Conservation (phyloP, 2,113 vertebrate species). For the Brachypodius melanocephalos region DNA sequence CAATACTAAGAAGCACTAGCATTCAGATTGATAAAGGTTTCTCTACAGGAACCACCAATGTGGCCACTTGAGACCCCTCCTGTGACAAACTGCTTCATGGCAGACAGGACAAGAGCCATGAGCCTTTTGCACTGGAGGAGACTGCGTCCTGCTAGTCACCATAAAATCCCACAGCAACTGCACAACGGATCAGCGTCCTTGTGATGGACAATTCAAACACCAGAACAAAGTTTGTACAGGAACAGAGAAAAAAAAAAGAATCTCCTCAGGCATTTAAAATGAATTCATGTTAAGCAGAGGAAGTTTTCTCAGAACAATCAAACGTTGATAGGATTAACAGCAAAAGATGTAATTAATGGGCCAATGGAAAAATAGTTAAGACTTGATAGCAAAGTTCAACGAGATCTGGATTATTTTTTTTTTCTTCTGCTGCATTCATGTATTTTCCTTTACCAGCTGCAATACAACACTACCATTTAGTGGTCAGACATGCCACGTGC, state of each 20-base stretch:
- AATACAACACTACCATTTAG: slow-evolving; percentile 37
- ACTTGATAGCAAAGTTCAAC: neutral
- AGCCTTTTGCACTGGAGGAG: neutral
- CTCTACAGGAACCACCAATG: neutral
- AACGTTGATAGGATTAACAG: neutral
- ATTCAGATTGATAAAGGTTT: neutral
- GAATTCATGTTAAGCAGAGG: neutral
- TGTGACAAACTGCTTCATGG: neutral
- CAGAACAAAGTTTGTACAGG: neutral
- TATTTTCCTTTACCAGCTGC: neutral
- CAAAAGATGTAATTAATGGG: neutral
- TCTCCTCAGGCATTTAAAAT: neutral
- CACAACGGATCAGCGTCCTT: neutral
- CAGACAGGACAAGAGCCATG: neutral
- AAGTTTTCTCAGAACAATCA: neutral
- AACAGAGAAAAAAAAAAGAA: neutral
- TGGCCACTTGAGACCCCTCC: neutral
- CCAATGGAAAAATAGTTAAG: neutral
- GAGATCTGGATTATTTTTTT: neutral
- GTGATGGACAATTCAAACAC: neutral
- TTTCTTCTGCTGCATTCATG: neutral
- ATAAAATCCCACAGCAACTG: neutral
- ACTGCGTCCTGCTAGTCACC: neutral
- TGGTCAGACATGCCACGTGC: slow-evolving; percentile 36
- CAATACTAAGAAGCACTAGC: neutral